These are phyloP conservation scores for cat (Felis catus) DNA, from an alignment of 2,113 vertebrate species.

Conservation along the genomic window DNA sequence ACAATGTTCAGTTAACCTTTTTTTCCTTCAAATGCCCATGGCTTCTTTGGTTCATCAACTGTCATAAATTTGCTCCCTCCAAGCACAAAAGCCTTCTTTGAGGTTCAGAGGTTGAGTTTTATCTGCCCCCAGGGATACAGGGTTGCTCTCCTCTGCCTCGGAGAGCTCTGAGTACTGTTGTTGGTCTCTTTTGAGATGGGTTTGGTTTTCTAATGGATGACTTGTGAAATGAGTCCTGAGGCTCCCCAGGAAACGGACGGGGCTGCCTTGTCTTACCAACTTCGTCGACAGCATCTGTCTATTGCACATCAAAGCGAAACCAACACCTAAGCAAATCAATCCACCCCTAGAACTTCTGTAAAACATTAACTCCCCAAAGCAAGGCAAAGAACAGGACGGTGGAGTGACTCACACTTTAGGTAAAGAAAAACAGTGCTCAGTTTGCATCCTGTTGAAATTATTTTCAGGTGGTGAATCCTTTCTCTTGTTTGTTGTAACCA, in stretches of 20 bases:
- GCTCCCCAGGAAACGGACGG: constrained; percentile 70
- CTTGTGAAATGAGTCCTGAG: constrained; percentile 79
- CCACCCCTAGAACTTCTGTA: constrained; percentile 81
- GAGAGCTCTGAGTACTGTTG: constrained; percentile 57
- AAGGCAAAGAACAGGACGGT: constrained; percentile 28
- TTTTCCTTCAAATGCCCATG: constrained; percentile 68
- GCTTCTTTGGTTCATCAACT: constrained; percentile 61
- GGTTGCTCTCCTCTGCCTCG: constrained; percentile 14
- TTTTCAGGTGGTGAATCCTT: constrained; percentile 68
- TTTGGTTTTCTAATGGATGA: constrained; percentile 83
- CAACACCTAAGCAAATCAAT: constrained; percentile 81
- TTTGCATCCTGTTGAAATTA: constrained; percentile 63
- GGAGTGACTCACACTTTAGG: constrained; percentile 22
- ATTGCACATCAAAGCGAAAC: constrained; percentile 69
- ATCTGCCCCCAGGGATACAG: constrained; percentile 71
- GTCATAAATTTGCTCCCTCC: constrained; percentile 45
- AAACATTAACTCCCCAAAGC: constrained; percentile 77
- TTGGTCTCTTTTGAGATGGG: constrained; percentile 73
- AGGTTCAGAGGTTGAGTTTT: constrained; percentile 81
- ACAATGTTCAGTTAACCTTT: constrained; percentile 68
- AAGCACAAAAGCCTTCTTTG: constrained; percentile 73
- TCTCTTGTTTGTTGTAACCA: constrained; percentile 60
- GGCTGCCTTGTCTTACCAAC: constrained; percentile 69
- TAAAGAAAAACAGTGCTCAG: constrained; percentile 69
- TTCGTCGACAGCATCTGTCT: constrained; percentile 45